Evolutionary conservation across 2,888 invertebrate species (phyloP).

Genomic region (Ormyrus labotus): DNA sequence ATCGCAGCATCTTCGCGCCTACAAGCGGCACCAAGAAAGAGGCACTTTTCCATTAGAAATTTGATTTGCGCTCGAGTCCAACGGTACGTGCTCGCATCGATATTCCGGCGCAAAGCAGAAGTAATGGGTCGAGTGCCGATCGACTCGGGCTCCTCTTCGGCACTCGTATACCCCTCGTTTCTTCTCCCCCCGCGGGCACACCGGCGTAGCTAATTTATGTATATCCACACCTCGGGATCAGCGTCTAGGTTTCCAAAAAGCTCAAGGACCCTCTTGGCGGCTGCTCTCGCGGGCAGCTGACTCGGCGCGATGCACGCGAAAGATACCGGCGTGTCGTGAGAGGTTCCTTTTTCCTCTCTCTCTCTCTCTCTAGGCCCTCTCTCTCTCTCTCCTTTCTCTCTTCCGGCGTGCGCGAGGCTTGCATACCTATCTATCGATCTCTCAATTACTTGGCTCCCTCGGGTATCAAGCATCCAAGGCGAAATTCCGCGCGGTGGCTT

Average conservation of each 20-base stretch:
- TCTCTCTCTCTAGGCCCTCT: conserved; percentile 3
- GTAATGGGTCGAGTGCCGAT: conserved; percentile 59
- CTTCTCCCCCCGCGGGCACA: background rate
- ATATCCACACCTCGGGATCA: conserved; percentile 56
- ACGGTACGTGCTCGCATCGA: conserved; percentile 1
- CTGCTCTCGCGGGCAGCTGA: conserved; percentile 44
- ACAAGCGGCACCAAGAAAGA: too few species aligned
- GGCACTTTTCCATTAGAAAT: too few species aligned
- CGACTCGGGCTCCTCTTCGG: conserved; percentile 27
- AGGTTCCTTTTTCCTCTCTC: conserved; percentile 6
- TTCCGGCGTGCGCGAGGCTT: background rate
- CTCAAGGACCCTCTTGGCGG: conserved; percentile 53
- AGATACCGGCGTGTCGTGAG: conserved; percentile 45
- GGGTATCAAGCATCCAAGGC: background rate
- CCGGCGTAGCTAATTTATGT: conserved; percentile 62
- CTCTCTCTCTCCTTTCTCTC: conserved; percentile 8
- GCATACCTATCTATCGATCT: conserved; percentile 53
- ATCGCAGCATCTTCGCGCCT: too few species aligned
- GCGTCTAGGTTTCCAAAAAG: conserved; percentile 48
- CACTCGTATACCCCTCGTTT: background rate
- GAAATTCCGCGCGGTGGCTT: conserved; percentile 11
- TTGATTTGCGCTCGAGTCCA: too few species aligned
- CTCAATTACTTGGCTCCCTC: conserved; percentile 51
- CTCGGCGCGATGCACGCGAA: conserved; percentile 55
- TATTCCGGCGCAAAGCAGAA: background rate